Evolutionary conservation across 2,797 vertebrate genomes (phyloP), one percentile per base, ranked within the genome.

Genomic region (Epinephelus coioides): DNA sequence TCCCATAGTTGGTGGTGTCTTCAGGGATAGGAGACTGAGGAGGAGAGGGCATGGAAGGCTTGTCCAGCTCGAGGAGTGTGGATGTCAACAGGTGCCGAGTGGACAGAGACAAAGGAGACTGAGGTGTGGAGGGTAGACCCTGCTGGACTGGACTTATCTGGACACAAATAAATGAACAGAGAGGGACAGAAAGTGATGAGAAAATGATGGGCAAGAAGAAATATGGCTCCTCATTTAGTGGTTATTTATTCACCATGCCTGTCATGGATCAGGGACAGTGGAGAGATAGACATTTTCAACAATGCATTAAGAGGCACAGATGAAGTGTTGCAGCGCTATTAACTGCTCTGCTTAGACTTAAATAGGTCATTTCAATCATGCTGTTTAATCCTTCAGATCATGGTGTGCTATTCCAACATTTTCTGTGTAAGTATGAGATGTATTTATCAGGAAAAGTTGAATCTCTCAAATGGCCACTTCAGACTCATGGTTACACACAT

Each of bases 1-100:
- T 25, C 18, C 71, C 47, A 11, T 6, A 38, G 59, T 62, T 79
- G 40, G 68, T 0, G 3, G 67, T 69, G 50, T 76, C 83, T 19
- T 79, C 77, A 14, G 72, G 67, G 27, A 84, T 77, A 2, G 86
- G 61, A 38, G 84, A 91, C 21, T 70, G 86, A 53, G 72, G 46
- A 67, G 71, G 53, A 91, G 62, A 4, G 8, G 79, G 55, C 27
- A 73, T 25, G 4, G 66, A 14, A 6, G 47, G 47, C 6, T 49
- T 49, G 40, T 43, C 40, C 40, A 10, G 40, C 40, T 43, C 40
- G 17, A 49, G 44, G 1, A 46, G 47, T 49, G 47, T 49, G 18
- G 95, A 95, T 40, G 94, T 88, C 82, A 94, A 60, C 57, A 91
- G 62, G 5, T 25, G 91, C 19, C 6, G 82, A 51, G 78, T 17